Evolutionary conservation across 2,888 invertebrate genomes (phyloP).

Genomic region (Elysia crispata): DNA sequence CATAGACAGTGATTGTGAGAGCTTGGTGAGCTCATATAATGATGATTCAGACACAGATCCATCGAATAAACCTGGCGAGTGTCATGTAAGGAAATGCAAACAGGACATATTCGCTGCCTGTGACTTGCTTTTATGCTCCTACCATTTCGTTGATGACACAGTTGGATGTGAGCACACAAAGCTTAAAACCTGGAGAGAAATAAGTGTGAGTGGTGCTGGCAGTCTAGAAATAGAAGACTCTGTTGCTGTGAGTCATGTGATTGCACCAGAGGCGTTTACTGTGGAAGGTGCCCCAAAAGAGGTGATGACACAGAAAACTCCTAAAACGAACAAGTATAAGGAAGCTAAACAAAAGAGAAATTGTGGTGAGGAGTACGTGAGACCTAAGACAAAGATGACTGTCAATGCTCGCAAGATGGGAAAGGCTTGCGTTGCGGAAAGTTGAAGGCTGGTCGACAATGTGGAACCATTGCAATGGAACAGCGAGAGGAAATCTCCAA

Average conservation of each 20-base stretch:
- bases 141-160: neutral
- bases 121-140: neutral
- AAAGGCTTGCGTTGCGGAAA: neutral
- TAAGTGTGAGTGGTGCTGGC: too few relatives aligned
- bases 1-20: too few relatives aligned
- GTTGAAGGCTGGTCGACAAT: neutral
- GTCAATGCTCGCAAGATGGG: neutral
- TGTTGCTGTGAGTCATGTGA: neutral
- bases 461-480: neutral
- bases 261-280: constrained; percentile 15
- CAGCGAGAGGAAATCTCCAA: neutral
- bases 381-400: neutral
- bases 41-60: constrained; percentile 23
- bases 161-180: neutral
- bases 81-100: neutral
- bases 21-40: neutral
- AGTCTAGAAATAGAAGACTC: too few relatives aligned
- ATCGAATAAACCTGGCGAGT: neutral
- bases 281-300: too few relatives aligned
- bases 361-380: neutral
- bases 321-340: neutral
- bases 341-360: constrained; percentile 10
- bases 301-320: neutral
- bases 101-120: constrained; percentile 6
- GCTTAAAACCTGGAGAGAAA: too few relatives aligned